phyloP scores from a whole-genome alignment of 2,113 vertebrate species.

The Vombatus ursinus region DNA sequence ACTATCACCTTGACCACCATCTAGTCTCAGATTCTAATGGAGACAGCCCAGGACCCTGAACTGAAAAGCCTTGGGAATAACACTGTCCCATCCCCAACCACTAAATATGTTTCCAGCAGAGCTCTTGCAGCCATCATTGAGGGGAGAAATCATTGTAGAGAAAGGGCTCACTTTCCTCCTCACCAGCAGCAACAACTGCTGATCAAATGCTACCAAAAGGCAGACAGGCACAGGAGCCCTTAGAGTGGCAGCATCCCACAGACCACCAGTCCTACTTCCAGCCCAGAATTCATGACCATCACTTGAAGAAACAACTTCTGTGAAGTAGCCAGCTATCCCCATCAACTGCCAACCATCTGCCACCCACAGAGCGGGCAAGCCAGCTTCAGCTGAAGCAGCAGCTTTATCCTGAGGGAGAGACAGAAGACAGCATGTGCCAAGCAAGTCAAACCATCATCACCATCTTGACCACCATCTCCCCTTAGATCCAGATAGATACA shows the following conservation, averaged over 20 bases:
- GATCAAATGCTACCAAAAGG: background rate
- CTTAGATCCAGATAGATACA: background rate
- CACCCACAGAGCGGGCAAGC: background rate
- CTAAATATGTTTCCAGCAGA: no score
- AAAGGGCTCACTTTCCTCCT: background rate
- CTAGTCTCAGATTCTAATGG: no score
- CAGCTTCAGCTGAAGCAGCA: no score
- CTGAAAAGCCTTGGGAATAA: no score
- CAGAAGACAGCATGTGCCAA: background rate
- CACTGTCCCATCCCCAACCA: no score
- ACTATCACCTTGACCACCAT: no score
- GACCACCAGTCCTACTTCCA: no score
- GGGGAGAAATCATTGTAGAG: background rate
- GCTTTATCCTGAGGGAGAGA: background rate
- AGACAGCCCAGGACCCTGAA: no score
- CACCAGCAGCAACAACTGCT: background rate
- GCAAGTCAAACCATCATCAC: background rate
- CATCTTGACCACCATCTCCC: background rate
- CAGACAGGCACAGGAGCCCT: background rate
- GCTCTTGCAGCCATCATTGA: no score
- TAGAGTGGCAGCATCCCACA: background rate
- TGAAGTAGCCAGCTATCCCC: background rate
- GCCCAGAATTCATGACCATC: background rate
- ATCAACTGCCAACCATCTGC: background rate
- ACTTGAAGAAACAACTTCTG: background rate